Conservation (phyloP, 2,888 invertebrate genomes). For the Dynastes hyllus region DNA sequence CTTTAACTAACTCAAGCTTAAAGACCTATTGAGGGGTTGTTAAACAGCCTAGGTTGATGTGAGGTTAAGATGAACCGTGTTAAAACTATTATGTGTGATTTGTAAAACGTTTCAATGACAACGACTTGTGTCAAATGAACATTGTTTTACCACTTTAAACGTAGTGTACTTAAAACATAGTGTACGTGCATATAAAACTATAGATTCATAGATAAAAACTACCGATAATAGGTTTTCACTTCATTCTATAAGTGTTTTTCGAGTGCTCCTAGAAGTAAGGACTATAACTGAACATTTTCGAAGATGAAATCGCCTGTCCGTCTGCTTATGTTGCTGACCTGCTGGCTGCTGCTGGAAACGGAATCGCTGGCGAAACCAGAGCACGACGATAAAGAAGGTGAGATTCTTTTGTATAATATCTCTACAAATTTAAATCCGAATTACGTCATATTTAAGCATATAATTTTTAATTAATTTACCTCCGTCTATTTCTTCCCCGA, state of each 20-base stretch:
- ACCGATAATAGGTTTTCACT: too few relatives aligned
- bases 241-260: not conserved
- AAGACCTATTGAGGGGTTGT: too few relatives aligned
- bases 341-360: conserved; percentile 21
- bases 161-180: not conserved
- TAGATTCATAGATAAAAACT: not conserved
- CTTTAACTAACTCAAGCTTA: too few relatives aligned
- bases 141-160: not conserved
- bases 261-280: not conserved
- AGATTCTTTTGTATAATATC: conserved; percentile 50
- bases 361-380: conserved; percentile 36
- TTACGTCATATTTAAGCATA: conserved; percentile 54
- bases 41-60: too few relatives aligned
- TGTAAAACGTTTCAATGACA: too few relatives aligned
- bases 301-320: conserved; percentile 29
- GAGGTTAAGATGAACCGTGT: too few relatives aligned
- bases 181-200: conserved; percentile 3
- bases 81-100: too few relatives aligned
- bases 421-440: conserved; percentile 56
- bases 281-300: not conserved
- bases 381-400: conserved; percentile 57
- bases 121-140: not conserved
- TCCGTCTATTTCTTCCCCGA: conserved; percentile 53
- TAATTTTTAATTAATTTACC: conserved; percentile 59
- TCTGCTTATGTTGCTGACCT: conserved; percentile 30